Conservation (phyloP, 2,888 invertebrate species). For the Epistrophe eligans region DNA sequence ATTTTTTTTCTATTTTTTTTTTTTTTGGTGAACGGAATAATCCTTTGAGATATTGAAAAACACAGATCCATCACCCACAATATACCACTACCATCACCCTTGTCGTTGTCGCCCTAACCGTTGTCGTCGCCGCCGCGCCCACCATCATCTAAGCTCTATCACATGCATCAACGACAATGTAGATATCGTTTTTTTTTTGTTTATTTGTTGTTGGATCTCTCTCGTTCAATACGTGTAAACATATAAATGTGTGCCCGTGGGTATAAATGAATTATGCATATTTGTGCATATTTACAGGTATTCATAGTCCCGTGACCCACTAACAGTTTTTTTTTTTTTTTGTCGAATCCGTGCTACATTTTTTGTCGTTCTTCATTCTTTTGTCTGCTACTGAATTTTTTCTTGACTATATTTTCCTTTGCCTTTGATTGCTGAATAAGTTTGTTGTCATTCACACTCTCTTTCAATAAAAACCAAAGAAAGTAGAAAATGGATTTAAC, state of each 20-base stretch:
- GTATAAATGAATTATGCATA: conserved; percentile 67
- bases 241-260: conserved; percentile 46
- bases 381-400: background rate
- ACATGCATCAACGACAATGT: conserved; percentile 66
- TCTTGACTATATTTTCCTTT: conserved; percentile 4
- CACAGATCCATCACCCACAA: conserved; percentile 63
- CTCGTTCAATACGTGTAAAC: conserved; percentile 15
- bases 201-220: conserved; percentile 35
- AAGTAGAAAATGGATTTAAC: conserved; percentile 37
- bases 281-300: conserved; percentile 65
- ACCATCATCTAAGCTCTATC: conserved; percentile 26
- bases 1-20: background rate
- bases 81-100: conserved; percentile 55
- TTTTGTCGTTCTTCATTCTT: conserved; percentile 30
- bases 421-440: conserved; percentile 10
- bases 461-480: background rate
- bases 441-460: conserved; percentile 18
- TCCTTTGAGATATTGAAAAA: conserved; percentile 65
- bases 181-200: conserved; percentile 58
- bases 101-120: conserved; percentile 41
- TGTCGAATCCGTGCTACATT: conserved; percentile 4
- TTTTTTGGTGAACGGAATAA: conserved; percentile 1
- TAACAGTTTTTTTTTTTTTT: conserved; percentile 51
- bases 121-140: conserved; percentile 42
- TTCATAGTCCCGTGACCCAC: conserved; percentile 66